Evolutionary conservation across 2,888 invertebrate species (phyloP).

Genomic region (Tipula confusa): DNA sequence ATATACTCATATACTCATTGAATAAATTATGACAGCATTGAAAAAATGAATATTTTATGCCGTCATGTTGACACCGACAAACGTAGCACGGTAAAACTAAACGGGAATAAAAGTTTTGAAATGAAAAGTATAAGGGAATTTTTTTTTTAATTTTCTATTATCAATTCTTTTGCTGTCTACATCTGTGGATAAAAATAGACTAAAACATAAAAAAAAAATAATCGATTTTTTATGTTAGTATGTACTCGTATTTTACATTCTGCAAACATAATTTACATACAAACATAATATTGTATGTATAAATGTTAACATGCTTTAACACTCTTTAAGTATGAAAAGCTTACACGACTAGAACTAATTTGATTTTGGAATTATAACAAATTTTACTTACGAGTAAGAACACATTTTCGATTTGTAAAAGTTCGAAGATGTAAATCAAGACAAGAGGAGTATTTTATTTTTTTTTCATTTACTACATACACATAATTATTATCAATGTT

Average conservation of each 20-base stretch:
- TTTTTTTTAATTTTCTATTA: neutral
- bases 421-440: neutral
- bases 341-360: neutral
- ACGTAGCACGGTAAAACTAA: neutral
- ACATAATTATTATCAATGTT: too few relatives aligned
- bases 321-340: neutral
- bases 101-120: neutral
- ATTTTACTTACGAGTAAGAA: neutral
- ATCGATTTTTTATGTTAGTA: neutral
- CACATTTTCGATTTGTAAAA: too few relatives aligned
- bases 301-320: neutral
- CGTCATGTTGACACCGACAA: neutral
- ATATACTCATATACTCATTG: neutral
- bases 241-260: neutral
- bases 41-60: neutral
- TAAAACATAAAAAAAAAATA: too few relatives aligned
- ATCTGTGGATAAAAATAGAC: conserved; percentile 7
- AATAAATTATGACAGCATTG: neutral
- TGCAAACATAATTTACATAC: neutral
- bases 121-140: neutral
- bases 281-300: too few relatives aligned
- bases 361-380: neutral
- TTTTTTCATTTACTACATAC: too few relatives aligned
- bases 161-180: neutral
- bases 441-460: too few relatives aligned